Percentiles rank a stretch among this genome's conserved stretches.
Conservation (phyloP, 2,113 vertebrate genomes). For the Platichthys flesus region DNA sequence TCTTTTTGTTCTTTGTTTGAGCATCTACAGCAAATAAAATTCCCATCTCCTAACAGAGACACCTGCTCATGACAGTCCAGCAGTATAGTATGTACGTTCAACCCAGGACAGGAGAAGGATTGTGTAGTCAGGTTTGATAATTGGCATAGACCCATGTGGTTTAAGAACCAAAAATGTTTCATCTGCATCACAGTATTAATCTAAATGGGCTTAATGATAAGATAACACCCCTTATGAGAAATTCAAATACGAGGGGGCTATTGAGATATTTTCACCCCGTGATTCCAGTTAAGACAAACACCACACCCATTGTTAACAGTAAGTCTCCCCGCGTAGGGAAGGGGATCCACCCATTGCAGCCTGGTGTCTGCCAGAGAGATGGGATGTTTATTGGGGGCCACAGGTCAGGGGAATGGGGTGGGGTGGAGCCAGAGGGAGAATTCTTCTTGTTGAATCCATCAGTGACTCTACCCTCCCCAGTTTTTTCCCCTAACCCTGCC, state of each 20-base stretch:
- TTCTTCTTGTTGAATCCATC: conserved; percentile 67
- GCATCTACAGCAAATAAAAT: conserved; percentile 5
- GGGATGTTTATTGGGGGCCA: conserved; percentile 77
- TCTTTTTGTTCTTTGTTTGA: not conserved
- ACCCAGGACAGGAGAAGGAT: not conserved
- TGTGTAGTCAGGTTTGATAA: not conserved
- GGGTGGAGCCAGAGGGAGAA: conserved; percentile 71
- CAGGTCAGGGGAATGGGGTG: conserved; percentile 66
- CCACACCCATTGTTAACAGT: conserved; percentile 30
- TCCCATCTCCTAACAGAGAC: not conserved
- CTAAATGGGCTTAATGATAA: conserved; percentile 29
- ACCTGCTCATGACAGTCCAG: not conserved
- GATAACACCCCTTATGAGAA: conserved; percentile 15
- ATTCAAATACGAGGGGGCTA: conserved; percentile 12
- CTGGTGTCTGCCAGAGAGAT: conserved; percentile 70
- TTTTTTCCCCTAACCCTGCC: conserved; percentile 16
- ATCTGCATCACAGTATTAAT: conserved; percentile 14
- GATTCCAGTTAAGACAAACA: conserved; percentile 49
- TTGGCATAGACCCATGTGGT: not conserved
- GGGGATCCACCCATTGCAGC: conserved; percentile 60
- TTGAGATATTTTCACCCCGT: conserved; percentile 22
- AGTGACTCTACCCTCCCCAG: conserved; percentile 39
- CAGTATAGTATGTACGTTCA: not conserved
- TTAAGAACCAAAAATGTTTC: conserved; percentile 15
- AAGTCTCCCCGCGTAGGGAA: conserved; percentile 42